Percentiles rank a stretch among this genome's conserved stretches.
Conservation (phyloP, 2,888 invertebrate genomes). For the Plagodis dolabraria region DNA sequence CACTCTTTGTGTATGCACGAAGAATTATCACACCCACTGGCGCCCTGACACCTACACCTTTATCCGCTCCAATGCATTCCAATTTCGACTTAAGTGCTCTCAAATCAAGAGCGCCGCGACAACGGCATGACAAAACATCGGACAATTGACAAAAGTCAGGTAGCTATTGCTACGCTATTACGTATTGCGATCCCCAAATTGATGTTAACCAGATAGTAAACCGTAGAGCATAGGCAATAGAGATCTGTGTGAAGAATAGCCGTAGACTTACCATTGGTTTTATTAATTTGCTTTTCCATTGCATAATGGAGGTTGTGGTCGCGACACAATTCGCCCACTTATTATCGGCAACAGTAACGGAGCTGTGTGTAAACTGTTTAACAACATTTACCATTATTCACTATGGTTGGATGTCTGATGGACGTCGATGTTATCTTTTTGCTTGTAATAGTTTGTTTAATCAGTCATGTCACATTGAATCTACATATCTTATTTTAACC, state of each 20-base stretch:
- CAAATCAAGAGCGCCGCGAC: constrained; percentile 53
- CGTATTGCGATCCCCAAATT: constrained; percentile 62
- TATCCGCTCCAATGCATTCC: constrained; percentile 47
- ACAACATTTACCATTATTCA: constrained; percentile 37
- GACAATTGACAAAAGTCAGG: constrained; percentile 72
- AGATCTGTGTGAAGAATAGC: constrained; percentile 46
- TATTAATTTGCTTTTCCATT: constrained; percentile 60
- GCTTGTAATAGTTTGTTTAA: constrained; percentile 2
- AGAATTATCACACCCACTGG: constrained; percentile 81
- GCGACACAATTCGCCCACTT: constrained; percentile 56
- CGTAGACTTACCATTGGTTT: constrained; percentile 45
- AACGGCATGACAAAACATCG: constrained; percentile 54
- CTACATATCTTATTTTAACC: no score
- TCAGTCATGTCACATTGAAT: neutral
- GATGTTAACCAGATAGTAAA: constrained; percentile 63
- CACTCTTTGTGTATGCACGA: constrained; percentile 75
- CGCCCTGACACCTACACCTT: constrained; percentile 68
- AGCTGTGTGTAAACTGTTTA: constrained; percentile 44
- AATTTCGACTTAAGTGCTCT: constrained; percentile 58
- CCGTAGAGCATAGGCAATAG: constrained; percentile 57
- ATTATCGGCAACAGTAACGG: constrained; percentile 41
- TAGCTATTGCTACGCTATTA: constrained; percentile 45
- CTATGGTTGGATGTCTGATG: constrained; percentile 14
- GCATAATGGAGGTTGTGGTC: constrained; percentile 56
- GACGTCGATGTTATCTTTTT: constrained; percentile 7